These are phyloP conservation scores for Smittia sp. DNA, from an alignment of 2,888 invertebrate species.

Conservation along the genomic window DNA sequence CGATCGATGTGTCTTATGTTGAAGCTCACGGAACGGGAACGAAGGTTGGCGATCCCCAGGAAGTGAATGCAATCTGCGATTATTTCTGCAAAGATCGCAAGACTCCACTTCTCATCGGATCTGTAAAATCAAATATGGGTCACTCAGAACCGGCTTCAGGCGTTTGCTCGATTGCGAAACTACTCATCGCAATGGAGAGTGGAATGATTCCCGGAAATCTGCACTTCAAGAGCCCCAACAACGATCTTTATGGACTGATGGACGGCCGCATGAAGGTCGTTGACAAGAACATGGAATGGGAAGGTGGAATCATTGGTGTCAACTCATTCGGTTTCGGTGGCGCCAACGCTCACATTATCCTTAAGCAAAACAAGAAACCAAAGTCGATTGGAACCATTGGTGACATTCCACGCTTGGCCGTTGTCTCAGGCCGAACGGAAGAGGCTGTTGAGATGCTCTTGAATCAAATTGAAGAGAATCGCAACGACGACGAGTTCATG, in stretches of 20 bases:
- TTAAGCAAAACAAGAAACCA: slow-evolving; percentile 74
- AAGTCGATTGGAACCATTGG: slow-evolving; percentile 60
- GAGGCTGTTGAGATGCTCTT: slow-evolving; percentile 69
- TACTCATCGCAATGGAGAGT: slow-evolving; percentile 88
- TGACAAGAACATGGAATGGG: slow-evolving; percentile 75
- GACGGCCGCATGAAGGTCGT: slow-evolving; percentile 93
- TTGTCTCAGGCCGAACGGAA: slow-evolving; percentile 82
- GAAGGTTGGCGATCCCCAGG: slow-evolving; percentile 97
- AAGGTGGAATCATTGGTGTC: slow-evolving; percentile 86
- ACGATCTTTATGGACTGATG: slow-evolving; percentile 82
- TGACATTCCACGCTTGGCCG: slow-evolving; percentile 65
- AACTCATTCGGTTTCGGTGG: slow-evolving; percentile 99
- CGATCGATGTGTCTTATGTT: slow-evolving; percentile 81
- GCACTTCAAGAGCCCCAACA: slow-evolving; percentile 83
- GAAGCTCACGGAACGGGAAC: slow-evolving; percentile 99
- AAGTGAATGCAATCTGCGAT: slow-evolving; percentile 90
- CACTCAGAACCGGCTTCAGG: slow-evolving; percentile 95
- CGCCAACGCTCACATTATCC: slow-evolving; percentile 87
- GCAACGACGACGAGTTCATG: slow-evolving; percentile 70
- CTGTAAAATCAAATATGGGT: slow-evolving; percentile 98
- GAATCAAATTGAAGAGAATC: slow-evolving; percentile 60
- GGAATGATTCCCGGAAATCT: slow-evolving; percentile 88
- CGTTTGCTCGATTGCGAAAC: slow-evolving; percentile 85
- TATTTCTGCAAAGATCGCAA: slow-evolving; percentile 81
- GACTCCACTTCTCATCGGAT: slow-evolving; percentile 83